Base-by-base conservation (phyloP, 2,113 vertebrate genomes). In the Malurus alboscapulatus region DNA sequence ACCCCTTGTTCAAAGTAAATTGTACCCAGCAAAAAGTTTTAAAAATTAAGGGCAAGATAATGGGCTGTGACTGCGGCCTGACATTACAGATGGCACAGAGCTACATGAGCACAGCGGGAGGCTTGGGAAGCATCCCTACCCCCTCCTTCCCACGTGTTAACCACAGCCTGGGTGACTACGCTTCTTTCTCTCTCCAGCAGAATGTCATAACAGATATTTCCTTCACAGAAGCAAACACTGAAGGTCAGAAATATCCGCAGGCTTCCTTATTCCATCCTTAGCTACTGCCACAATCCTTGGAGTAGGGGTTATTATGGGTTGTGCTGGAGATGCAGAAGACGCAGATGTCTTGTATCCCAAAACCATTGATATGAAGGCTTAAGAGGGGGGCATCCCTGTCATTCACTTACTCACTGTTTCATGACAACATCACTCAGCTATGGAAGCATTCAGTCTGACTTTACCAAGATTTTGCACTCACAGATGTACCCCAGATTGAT, bases 401-500 rank as follows among this genome's bases (percentile, higher is more conserved):
- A 75, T 48, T 61, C 63, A 40, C n/a, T 80, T 80, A 61, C 32
- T 80, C 55, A 18, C 63, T 83, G 9, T 87, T 90, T 76, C 48
- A 48, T 80, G 47, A 84, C 82, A 88, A 91, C 25, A 67, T 78
- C 72, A 77, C 14, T 76, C 63, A 88, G 30, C 55, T 66, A 26
- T 67, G 53, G 59, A 71, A 76, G 71, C 22, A 71, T 81, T 92
- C 72, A 63, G 5, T 68, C 26, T 95, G 91, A 97, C 75, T 95
- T 94, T 77, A 77, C 74, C 51, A 86, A 92, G 67, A 66, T 92
- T 95, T 90, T 97, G 66, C 77, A 42, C 97, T 90, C 78, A 55
- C 97, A 99, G 99, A 98, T 88, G 97, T 99, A 91, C 99, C 99
- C 77, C 98, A 98, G 86, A 98, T 99, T 38, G 98, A 98, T 63